phyloP scores from a whole-genome alignment of 2,797 vertebrate genomes.

The Sandelia bainsii region DNA sequence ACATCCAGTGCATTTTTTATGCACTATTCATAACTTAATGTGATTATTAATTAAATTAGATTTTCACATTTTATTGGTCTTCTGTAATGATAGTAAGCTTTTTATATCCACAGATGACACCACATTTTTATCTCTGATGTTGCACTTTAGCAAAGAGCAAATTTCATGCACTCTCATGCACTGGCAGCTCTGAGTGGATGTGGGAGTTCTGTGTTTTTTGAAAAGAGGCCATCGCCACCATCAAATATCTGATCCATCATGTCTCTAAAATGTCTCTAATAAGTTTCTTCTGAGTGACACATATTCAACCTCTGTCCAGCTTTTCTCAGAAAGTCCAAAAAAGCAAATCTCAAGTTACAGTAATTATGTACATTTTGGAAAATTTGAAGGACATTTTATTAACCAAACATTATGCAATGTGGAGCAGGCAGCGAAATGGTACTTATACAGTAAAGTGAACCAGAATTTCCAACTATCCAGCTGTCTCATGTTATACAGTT shows the following conservation, averaged over 20 bases:
- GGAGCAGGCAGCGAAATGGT: not conserved
- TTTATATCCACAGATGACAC: not conserved
- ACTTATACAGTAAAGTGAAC: not conserved
- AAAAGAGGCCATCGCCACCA: not conserved
- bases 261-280: not conserved
- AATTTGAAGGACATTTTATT: not conserved
- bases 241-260: not conserved
- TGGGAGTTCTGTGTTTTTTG: not conserved
- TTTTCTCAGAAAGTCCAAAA: not conserved
- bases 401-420: not conserved
- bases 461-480: not conserved
- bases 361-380: not conserved
- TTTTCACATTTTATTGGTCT: not conserved
- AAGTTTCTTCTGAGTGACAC: slow-evolving; percentile 12
- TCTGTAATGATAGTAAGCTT: not conserved
- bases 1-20: too few species aligned
- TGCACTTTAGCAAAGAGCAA: not conserved
- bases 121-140: not conserved
- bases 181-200: not conserved
- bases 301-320: not conserved
- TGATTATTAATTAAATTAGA: not conserved
- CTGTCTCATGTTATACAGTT: too few species aligned
- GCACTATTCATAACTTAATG: too few species aligned
- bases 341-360: not conserved
- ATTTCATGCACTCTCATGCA: not conserved